Evolutionary conservation across 2,888 invertebrate genomes (phyloP), one percentile per base, ranked within the genome.

Genomic region (Hirtodrosophila duncani): DNA sequence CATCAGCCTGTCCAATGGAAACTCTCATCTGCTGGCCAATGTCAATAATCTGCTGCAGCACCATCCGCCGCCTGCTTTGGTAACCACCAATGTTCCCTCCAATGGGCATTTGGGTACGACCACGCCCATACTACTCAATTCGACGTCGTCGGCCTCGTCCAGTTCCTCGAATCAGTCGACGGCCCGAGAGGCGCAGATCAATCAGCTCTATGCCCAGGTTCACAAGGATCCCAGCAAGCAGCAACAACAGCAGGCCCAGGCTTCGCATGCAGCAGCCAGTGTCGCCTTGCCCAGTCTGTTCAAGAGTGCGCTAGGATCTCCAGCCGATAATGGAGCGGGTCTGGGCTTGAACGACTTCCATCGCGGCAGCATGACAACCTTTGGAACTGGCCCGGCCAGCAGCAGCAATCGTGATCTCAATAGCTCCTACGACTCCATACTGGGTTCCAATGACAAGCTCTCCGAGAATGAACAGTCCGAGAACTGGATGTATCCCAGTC

Each of bases 201-300:
- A 86, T 71, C 87, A 87, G 60, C 82, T 89, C 17, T 89, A 89
- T 67, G 88, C 89, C 6, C 88, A 88, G 77, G 89, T 90, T 37
- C 89, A 89, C 81, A 89, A 89, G 80, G 89, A 89, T 68, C 85
- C 86, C 67, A 84, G 75, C 82, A 77, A 71, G 62, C 83, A 78
- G 11, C 78, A 74, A 38, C 81, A 71, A 13, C 64, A 70, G 8
- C 56, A 57, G n/a, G 62, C 57, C 10, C 63, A 55, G 1, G 52
- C 50, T 4, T 56, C 53, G 3, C 59, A 62, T 71, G n/a, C n/a
- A n/a, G n/a, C n/a, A n/a, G 81, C 52, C 80, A 80, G 34, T n/a
- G 37, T 27, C 17, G 24, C 18, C 30, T 83, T 86, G 52, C 84
- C 86, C 56, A 83, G 83, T 65, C 82, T 86, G 29, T 87, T 85